Percentiles rank a stretch among this genome's conserved stretches.
phyloP scores from a whole-genome alignment of 1,140 invertebrate genomes.

The Lepidotrigona ventralis region DNA sequence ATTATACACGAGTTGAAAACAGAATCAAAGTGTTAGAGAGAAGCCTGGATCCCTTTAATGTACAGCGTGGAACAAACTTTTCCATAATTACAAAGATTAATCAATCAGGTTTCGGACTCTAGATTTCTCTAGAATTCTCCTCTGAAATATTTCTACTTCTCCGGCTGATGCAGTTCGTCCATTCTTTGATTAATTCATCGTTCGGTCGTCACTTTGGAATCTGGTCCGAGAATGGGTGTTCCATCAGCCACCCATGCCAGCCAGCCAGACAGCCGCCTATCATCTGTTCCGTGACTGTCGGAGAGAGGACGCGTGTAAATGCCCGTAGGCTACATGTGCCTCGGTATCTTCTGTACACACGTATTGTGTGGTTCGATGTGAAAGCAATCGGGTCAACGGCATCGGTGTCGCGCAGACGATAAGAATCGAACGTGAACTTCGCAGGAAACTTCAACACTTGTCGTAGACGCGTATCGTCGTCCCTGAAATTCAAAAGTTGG shows the following conservation, averaged over 20 bases:
- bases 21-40: no score
- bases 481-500: constrained; percentile 37
- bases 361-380: neutral
- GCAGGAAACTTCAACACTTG: constrained; percentile 31
- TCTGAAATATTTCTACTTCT: neutral
- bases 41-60: no score
- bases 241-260: constrained; percentile 24
- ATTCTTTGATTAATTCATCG: constrained; percentile 43
- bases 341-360: neutral
- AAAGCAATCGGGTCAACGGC: constrained; percentile 50
- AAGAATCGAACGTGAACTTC: constrained; percentile 56
- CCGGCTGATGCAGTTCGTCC: neutral
- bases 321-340: neutral
- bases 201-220: constrained; percentile 15
- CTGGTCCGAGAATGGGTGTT: neutral
- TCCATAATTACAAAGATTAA: no score
- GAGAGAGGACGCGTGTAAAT: neutral
- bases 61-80: no score
- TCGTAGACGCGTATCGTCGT: constrained; percentile 17
- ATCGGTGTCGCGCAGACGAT: constrained; percentile 29
- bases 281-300: constrained; percentile 23
- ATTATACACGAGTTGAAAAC: no score
- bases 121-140: neutral
- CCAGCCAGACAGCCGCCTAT: constrained; percentile 19
- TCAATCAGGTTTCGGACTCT: neutral